Evolutionary conservation across 2,797 vertebrate species (phyloP).

Genomic region (Sparus aurata): DNA sequence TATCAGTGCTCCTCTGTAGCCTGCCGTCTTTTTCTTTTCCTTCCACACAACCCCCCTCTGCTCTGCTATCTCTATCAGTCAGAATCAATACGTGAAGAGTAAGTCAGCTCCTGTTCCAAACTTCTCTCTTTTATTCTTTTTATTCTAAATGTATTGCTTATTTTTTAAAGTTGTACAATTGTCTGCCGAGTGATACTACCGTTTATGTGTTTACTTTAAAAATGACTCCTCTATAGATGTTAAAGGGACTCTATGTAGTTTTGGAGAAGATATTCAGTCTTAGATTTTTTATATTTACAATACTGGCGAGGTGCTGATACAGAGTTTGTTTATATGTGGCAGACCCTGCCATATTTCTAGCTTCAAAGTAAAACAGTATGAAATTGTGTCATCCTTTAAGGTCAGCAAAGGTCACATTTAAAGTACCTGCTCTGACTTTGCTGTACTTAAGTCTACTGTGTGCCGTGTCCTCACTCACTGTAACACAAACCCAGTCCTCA

Average conservation of each 20-base stretch:
- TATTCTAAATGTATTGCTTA: not conserved
- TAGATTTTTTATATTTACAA: too few relatives aligned
- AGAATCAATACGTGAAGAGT: slow-evolving; percentile 69
- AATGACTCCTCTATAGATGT: not conserved
- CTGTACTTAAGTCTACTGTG: slow-evolving; percentile 31
- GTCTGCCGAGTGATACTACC: not conserved
- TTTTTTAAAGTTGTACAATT: not conserved
- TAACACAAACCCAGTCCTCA: slow-evolving; percentile 66
- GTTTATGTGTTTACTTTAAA: not conserved
- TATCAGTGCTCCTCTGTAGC: slow-evolving; percentile 52
- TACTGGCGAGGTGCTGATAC: too few relatives aligned
- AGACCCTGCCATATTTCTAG: too few relatives aligned
- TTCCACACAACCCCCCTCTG: slow-evolving; percentile 46
- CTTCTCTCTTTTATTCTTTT: slow-evolving; percentile 3
- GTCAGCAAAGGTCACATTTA: too few relatives aligned
- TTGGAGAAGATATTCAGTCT: too few relatives aligned
- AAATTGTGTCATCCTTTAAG: too few relatives aligned
- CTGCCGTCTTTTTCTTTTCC: slow-evolving; percentile 59
- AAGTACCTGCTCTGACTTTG: slow-evolving; percentile 1
- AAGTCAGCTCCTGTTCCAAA: slow-evolving; percentile 35
- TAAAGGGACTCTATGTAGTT: too few relatives aligned
- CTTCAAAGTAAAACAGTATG: too few relatives aligned
- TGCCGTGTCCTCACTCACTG: slow-evolving; percentile 37
- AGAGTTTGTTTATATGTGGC: too few relatives aligned
- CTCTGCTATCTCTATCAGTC: slow-evolving; percentile 45